phyloP scores from a whole-genome alignment of 2,113 vertebrate species.

The Peromyscus leucopus region DNA sequence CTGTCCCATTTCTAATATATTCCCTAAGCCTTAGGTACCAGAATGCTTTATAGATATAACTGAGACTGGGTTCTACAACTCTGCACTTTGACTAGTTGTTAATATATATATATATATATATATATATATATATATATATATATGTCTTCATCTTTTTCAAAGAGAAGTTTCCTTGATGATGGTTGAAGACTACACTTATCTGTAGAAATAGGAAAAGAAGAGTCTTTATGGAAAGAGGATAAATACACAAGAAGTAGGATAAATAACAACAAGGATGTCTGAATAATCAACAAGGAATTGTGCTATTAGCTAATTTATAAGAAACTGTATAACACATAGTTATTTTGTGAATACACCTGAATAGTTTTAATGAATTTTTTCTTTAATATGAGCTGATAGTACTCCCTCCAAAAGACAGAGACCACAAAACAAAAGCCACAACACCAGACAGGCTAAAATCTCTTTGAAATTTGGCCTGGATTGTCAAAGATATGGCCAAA shows the following conservation, averaged over 20 bases:
- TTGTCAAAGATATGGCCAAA: background rate
- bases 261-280: background rate
- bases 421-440: background rate
- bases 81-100: background rate
- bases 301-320: background rate
- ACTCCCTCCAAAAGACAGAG: background rate
- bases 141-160: background rate
- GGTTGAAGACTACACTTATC: background rate
- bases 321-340: background rate
- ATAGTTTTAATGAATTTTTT: background rate
- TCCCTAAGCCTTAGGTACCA: background rate
- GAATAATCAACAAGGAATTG: background rate
- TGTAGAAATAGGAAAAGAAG: background rate
- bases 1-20: background rate
- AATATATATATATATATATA: too few relatives aligned
- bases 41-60: background rate
- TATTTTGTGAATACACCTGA: background rate
- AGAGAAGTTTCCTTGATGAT: background rate
- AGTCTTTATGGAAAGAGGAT: background rate
- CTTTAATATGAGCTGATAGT: background rate
- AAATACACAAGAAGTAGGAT: background rate
- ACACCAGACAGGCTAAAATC: background rate
- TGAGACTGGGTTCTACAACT: background rate
- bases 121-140: too few relatives aligned
- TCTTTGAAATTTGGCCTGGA: background rate